Evolutionary conservation across 2,888 invertebrate genomes (phyloP).

Genomic region (Drosophila formosana): DNA sequence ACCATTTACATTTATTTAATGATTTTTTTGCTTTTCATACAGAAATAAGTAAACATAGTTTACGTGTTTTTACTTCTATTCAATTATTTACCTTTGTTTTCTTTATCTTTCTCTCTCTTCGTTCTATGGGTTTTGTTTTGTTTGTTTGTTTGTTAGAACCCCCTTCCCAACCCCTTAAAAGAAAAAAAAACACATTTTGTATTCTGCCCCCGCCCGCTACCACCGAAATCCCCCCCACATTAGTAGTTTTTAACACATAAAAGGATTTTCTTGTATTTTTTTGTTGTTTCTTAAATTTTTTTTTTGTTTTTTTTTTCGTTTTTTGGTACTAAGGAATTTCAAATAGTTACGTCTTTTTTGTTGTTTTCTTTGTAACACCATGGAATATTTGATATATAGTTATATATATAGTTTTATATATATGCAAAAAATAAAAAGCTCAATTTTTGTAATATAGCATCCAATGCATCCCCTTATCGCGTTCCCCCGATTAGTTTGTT

Average conservation of each 20-base stretch:
- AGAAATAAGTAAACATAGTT: conserved; percentile 46
- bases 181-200: conserved; percentile 22
- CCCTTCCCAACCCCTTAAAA: conserved; percentile 8
- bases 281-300: conserved; percentile 14
- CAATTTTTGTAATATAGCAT: conserved; percentile 50
- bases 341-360: conserved; percentile 69
- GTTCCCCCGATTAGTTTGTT: neutral
- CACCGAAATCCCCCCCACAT: conserved; percentile 32
- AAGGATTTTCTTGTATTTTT: conserved; percentile 21
- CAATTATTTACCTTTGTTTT: conserved; percentile 23
- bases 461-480: conserved; percentile 37
- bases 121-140: conserved; percentile 3
- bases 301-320: conserved; percentile 15
- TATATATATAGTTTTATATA: conserved; percentile 22
- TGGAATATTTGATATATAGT: conserved; percentile 55
- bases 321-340: conserved; percentile 71
- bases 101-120: conserved; percentile 13
- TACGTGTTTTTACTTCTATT: conserved; percentile 30
- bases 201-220: conserved; percentile 13
- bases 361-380: conserved; percentile 45
- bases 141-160: conserved; percentile 10
- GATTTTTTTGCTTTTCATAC: conserved; percentile 38
- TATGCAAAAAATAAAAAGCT: conserved; percentile 48
- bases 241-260: conserved; percentile 43
- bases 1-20: conserved; percentile 55